These are phyloP conservation scores for Clupea harengus DNA, from an alignment of 2,113 vertebrate genomes.

Conservation along the genomic window DNA sequence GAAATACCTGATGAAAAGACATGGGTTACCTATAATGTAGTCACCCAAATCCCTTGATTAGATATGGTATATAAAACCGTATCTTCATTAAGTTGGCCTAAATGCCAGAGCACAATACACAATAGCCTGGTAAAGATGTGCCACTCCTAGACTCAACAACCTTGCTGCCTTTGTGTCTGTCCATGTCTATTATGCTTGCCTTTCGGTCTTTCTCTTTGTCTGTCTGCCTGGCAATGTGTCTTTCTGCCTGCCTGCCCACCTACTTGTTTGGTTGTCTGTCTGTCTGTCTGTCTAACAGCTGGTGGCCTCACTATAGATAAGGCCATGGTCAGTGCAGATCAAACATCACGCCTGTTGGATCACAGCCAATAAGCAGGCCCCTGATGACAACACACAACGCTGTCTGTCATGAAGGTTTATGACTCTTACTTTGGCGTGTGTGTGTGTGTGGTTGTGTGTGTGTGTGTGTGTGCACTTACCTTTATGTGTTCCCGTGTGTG, in stretches of 20 bases:
- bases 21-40: neutral
- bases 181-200: neutral
- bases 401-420: conserved; percentile 49
- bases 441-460: conserved; percentile 39
- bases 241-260: neutral
- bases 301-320: conserved; percentile 46
- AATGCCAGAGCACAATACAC: neutral
- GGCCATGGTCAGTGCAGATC: conserved; percentile 42
- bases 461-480: neutral
- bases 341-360: conserved; percentile 46
- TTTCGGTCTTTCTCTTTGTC: neutral
- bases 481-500: neutral
- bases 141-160: neutral
- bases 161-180: neutral
- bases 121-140: neutral
- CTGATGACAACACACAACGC: conserved; percentile 26
- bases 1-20: neutral
- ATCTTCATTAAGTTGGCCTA: neutral
- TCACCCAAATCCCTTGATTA: neutral
- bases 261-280: neutral
- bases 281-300: neutral
- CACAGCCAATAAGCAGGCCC: conserved; percentile 24
- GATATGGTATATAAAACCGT: neutral
- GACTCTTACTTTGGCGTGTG: conserved; percentile 39
- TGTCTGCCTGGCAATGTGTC: neutral